Evolutionary conservation across 2,113 vertebrate genomes (phyloP), one percentile per base, ranked within the genome.

Genomic region (Balaenoptera acutorostrata): DNA sequence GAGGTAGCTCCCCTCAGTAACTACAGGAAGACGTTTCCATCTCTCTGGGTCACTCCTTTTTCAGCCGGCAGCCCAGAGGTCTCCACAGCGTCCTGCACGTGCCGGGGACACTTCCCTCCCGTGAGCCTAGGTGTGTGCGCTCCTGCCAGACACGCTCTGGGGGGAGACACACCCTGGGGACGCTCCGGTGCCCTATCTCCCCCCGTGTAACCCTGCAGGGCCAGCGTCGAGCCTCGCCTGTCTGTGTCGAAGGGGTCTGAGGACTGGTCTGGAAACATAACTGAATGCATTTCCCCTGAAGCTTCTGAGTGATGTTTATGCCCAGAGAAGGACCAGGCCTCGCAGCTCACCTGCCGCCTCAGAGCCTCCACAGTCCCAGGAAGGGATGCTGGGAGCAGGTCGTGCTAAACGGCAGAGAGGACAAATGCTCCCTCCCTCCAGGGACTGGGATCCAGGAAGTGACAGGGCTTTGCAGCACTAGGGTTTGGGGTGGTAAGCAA

Each of bases 1-100:
- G 11, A 55, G 0, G 36, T 1, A 7, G 5, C 1, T 10, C 17
- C 14, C 20, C 88, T 0, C 4, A 14, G 25, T 4, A 23, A 36
- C 17, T 68, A 3, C 59, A 61, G 59, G 59, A 23, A 21, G 21
- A 23, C 23, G 9, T 3, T 25, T 61, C 61, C 25, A 21, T 12
- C 61, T 25, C 4, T 4, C 61, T 27, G 25, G 61, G 61, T 23
- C 21, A 9, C 57, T 59, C 57, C 57, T 23, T 23, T 23, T 7
- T 9, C 57, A 20, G 57, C 57, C 21, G 21, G 23, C 57, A 23
- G 57, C 57, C 7, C 57, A 2, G 57, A 9, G 57, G 57, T 59
- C 57, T 23, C 41, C 5, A 0, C 11, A 1, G 66, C 23, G 3
- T 2, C 25, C 29, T 2, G 23, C 33, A 13, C 23, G 36, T 44